Percentiles rank a stretch among this genome's conserved stretches.
Conservation (phyloP, 2,113 vertebrate species). For the Gyps fulvus region DNA sequence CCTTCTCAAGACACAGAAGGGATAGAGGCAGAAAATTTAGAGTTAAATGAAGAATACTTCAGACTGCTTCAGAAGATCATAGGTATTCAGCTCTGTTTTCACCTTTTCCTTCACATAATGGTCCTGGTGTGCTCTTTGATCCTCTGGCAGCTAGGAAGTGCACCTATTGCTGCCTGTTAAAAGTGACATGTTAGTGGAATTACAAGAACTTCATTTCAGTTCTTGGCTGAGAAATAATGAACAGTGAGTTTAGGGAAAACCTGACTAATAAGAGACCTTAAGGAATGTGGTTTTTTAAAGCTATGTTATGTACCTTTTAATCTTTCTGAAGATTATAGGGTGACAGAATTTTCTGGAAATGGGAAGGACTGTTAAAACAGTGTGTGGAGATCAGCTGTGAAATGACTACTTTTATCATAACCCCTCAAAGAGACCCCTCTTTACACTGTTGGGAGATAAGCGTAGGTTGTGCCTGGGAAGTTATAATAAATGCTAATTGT, state of each 20-base stretch:
- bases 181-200: constrained; percentile 22
- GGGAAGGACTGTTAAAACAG: constrained; percentile 52
- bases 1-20: neutral
- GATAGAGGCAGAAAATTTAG: neutral
- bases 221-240: constrained; percentile 9
- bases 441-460: constrained; percentile 63
- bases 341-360: constrained; percentile 25
- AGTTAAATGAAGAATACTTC: neutral
- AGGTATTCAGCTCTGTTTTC: neutral
- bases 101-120: neutral
- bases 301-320: constrained; percentile 23
- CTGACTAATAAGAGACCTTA: constrained; percentile 49
- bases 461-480: constrained; percentile 67
- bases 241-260: constrained; percentile 42
- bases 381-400: constrained; percentile 62
- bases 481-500: constrained; percentile 69
- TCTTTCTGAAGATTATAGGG: constrained; percentile 59
- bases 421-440: constrained; percentile 67
- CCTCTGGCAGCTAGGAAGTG: neutral
- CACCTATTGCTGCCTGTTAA: neutral
- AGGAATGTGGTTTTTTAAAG: constrained; percentile 36
- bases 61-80: neutral
- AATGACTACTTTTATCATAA: constrained; percentile 68
- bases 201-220: constrained; percentile 2
- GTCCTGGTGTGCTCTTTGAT: neutral